A percentile compares a stretch with the other conserved stretches of the same genome.
Evolutionary conservation across 2,888 invertebrate species (phyloP).

Genomic region (Celastrina argiolus): DNA sequence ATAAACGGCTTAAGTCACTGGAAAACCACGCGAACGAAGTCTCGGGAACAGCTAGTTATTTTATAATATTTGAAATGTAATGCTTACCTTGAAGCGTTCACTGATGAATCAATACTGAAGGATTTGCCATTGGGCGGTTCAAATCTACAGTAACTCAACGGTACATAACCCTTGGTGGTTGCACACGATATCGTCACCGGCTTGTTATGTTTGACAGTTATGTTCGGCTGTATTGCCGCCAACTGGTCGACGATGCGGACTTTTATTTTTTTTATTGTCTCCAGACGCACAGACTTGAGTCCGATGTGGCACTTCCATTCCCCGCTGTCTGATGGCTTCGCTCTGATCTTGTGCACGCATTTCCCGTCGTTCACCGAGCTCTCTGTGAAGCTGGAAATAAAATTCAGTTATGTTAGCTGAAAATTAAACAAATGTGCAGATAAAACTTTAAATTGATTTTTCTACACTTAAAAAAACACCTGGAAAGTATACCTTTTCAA

Average conservation of each 20-base stretch:
- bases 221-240: conserved; percentile 53
- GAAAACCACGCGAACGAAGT: too few relatives aligned
- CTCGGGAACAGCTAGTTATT: not conserved
- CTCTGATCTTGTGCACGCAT: conserved; percentile 55
- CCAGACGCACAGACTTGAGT: conserved; percentile 45
- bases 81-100: conserved; percentile 57
- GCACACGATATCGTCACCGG: conserved; percentile 58
- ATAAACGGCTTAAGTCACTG: too few relatives aligned
- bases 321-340: conserved; percentile 51
- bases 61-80: too few relatives aligned
- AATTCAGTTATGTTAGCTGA: not conserved
- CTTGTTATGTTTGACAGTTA: conserved; percentile 50
- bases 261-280: conserved; percentile 50
- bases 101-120: conserved; percentile 62
- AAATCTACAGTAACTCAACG: conserved; percentile 71
- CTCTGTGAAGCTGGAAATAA: conserved; percentile 52
- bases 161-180: conserved; percentile 51
- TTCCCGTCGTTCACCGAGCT: conserved; percentile 52
- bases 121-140: conserved; percentile 63
- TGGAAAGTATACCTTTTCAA: too few relatives aligned
- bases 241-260: conserved; percentile 55
- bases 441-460: too few relatives aligned
- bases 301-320: conserved; percentile 73
- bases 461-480: too few relatives aligned
- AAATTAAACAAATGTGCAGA: too few relatives aligned